Evolutionary conservation across 2,113 vertebrate genomes (phyloP).

Genomic region (Candoia aspera): DNA sequence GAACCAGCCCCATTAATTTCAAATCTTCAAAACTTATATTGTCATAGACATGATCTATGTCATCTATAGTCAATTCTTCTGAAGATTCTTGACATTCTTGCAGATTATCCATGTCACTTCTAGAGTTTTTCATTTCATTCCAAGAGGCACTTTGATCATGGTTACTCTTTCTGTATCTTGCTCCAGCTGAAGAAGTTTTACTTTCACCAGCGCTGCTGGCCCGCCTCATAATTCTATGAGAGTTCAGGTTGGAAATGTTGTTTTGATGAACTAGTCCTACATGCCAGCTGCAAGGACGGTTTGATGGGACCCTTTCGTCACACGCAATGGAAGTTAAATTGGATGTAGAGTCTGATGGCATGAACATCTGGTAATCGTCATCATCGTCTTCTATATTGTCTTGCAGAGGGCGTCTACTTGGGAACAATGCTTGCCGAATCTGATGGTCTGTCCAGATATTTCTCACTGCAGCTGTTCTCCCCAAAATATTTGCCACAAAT

Average conservation of each 20-base stretch:
- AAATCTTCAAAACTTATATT: conserved; percentile 96
- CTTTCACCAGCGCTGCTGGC: conserved; percentile 94
- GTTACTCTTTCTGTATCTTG: conserved; percentile 61
- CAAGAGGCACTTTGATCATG: conserved; percentile 62
- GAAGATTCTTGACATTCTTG: conserved; percentile 72
- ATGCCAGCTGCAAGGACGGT: conserved; percentile 94
- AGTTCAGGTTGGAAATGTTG: conserved; percentile 67
- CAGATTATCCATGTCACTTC: conserved; percentile 26
- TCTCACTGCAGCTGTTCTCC: conserved; percentile 73
- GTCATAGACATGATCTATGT: conserved; percentile 95
- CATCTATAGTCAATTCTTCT: conserved; percentile 86
- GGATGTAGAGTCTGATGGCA: conserved; percentile 79
- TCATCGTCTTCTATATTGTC: conserved; percentile 88
- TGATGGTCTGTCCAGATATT: conserved; percentile 94
- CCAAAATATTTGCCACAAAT: conserved; percentile 74
- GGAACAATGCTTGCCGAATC: conserved; percentile 89
- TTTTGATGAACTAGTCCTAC: conserved; percentile 76
- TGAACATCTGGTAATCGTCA: conserved; percentile 95
- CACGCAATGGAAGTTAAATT: conserved; percentile 70
- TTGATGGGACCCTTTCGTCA: conserved; percentile 67
- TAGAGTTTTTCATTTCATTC: conserved; percentile 70
- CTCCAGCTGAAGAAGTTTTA: conserved; percentile 48
- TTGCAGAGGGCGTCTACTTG: conserved; percentile 81
- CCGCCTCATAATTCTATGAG: conserved; percentile 82
- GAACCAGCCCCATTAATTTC: conserved; percentile 88